Evolutionary conservation across 2,113 vertebrate genomes (phyloP), one percentile per base, ranked within the genome.

Genomic region (Meleagris gallopavo): DNA sequence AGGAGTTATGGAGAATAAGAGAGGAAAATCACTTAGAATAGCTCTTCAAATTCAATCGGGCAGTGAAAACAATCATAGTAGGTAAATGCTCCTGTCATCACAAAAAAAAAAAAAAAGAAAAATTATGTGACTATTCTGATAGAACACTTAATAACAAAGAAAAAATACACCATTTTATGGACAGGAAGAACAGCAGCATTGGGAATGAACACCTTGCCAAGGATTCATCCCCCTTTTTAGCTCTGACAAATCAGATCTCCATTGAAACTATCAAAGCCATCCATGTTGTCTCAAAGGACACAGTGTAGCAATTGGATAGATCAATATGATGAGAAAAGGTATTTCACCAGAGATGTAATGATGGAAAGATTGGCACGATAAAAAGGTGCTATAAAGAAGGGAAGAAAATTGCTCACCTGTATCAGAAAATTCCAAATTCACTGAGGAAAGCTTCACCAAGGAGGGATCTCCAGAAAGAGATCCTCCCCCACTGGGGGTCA

Each of bases 211-310:
- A 95, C 80, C 50, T 88, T 96, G 91, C 74, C 95, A 93, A 7
- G 2, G 83, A 91, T 90, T 96, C 86, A 64, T 96, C 92, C 93
- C 95, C 92, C 43, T 97, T 96, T 96, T 91, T 96, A 95, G 93
- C 77, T 76, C 71, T 93, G 91, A 86, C 94, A 96, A 93, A 58
- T 87, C 45, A 11, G n/a, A 50, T 46, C 73, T 94, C 88, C 86
- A 94, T 29, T 60, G 45, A 97, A 91, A 84, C 81, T 76, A 88
- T 77, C 95, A 97, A 96, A 72, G 83, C 92, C 45, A 79, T 69
- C 30, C 64, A 84, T 25, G 61, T 69, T 87, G 40, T 29, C 66
- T 92, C 75, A 70, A 32, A 94, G 89, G 72, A 91, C 64, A 29
- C 2, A 22, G 22, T 50, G 48, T 24, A 50, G 48, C 48, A 50